These are phyloP conservation scores for Geotrupes spiniger DNA, from an alignment of 2,888 invertebrate genomes.

Conservation along the genomic window DNA sequence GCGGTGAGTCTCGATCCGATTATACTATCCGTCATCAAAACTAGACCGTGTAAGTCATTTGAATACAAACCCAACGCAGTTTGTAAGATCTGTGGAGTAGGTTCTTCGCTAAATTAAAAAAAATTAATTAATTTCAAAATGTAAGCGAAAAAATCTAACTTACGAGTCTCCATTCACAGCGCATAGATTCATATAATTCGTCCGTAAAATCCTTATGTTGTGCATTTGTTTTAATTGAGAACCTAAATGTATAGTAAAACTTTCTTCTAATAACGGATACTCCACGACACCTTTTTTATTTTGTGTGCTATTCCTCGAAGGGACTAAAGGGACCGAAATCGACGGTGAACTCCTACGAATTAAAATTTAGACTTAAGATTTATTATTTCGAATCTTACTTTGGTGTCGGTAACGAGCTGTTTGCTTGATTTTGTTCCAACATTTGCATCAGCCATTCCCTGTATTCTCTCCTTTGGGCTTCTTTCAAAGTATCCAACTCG, in stretches of 20 bases:
- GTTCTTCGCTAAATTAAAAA: constrained; percentile 51
- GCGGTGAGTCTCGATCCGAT: constrained; percentile 47
- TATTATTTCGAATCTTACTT: constrained; percentile 47
- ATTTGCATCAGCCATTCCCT: constrained; percentile 85
- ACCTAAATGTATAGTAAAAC: constrained; percentile 96
- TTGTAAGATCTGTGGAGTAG: constrained; percentile 79
- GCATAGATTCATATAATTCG: constrained; percentile 80
- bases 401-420: constrained; percentile 55
- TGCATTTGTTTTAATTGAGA: constrained; percentile 99
- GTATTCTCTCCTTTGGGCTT: constrained; percentile 83
- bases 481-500: constrained; percentile 78
- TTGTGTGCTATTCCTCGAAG: constrained; percentile 16
- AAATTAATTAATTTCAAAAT: constrained; percentile 11
- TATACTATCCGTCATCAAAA: constrained; percentile 70
- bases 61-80: constrained; percentile 94
- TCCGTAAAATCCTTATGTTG: constrained; percentile 88
- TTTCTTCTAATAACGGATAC: constrained; percentile 71
- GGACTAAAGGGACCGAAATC: constrained; percentile 40
- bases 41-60: constrained; percentile 82
- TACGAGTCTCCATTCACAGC: constrained; percentile 48
- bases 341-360: constrained; percentile 51
- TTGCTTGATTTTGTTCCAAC: constrained; percentile 67
- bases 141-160: constrained; percentile 15
- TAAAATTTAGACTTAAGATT: constrained; percentile 6
- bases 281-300: constrained; percentile 23